phyloP scores from a whole-genome alignment of 2,888 invertebrate species.

The Amphipyra tragopoginis region DNA sequence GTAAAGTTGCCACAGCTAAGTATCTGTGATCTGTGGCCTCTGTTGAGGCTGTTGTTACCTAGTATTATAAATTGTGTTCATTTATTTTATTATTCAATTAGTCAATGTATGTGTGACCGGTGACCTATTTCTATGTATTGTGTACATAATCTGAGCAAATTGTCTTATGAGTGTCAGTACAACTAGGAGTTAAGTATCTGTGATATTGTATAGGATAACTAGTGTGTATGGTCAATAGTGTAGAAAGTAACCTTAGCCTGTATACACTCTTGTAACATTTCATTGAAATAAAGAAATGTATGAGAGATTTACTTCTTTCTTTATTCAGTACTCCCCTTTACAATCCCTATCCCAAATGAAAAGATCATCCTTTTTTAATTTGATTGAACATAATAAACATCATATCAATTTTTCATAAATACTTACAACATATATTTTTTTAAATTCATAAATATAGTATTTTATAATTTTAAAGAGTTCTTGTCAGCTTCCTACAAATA shows the following conservation, averaged over 20 bases:
- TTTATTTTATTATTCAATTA: constrained; percentile 53
- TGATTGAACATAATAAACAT: constrained; percentile 1
- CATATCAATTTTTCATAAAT: no score
- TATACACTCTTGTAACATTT: constrained; percentile 79
- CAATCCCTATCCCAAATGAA: constrained; percentile 53
- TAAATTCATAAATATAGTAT: neutral
- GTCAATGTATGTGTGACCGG: constrained; percentile 54
- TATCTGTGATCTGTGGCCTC: constrained; percentile 48
- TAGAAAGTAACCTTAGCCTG: constrained; percentile 70
- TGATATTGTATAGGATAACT: constrained; percentile 68
- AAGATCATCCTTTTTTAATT: constrained; percentile 26
- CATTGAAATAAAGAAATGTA: constrained; percentile 83
- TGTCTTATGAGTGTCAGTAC: constrained; percentile 46
- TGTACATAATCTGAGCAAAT: constrained; percentile 48
- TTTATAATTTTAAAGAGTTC: neutral
- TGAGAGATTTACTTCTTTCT: constrained; percentile 80
- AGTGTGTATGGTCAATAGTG: constrained; percentile 62
- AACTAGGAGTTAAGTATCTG: constrained; percentile 51
- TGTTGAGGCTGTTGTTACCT: constrained; percentile 53
- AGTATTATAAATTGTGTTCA: constrained; percentile 56
- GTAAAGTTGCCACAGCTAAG: constrained; percentile 42
- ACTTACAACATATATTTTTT: no score
- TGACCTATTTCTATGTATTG: constrained; percentile 52
- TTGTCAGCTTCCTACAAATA: neutral
- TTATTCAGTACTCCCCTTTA: constrained; percentile 68